These are phyloP conservation scores for Zosterops lateralis DNA, from an alignment of 2,113 vertebrate species.

Conservation along the genomic window DNA sequence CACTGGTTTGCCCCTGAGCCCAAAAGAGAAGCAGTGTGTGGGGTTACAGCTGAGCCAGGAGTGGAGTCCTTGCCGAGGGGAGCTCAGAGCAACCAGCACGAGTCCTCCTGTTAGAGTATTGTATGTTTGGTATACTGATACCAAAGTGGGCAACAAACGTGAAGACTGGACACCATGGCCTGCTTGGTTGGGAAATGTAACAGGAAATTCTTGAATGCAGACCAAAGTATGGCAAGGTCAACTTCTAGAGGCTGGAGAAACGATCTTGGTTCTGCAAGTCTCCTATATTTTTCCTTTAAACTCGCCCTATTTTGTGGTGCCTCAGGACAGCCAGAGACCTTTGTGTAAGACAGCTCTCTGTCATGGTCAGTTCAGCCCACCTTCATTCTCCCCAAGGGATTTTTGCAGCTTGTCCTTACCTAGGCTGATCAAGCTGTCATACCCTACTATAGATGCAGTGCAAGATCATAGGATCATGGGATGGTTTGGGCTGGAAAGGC, in stretches of 20 bases:
- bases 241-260: neutral
- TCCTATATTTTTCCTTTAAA: neutral
- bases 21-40: neutral
- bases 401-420: neutral
- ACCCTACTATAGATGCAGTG: neutral
- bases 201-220: neutral
- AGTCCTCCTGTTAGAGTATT: neutral
- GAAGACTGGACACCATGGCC: accelerated
- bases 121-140: no score
- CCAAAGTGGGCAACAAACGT: neutral
- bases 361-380: neutral
- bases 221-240: neutral
- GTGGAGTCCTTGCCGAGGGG: neutral
- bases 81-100: neutral
- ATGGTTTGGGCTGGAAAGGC: neutral
- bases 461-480: neutral
- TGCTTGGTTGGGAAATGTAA: neutral
- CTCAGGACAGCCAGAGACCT: neutral
- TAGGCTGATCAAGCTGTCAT: neutral
- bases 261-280: neutral
- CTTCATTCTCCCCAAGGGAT: neutral
- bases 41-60: neutral
- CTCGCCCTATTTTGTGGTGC: neutral
- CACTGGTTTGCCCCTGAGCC: slow-evolving; percentile 83
- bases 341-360: neutral